A percentile compares a stretch with the other conserved stretches of the same genome.
phyloP scores from a whole-genome alignment of 1,140 invertebrate species.

The Halictus rubicundus region DNA sequence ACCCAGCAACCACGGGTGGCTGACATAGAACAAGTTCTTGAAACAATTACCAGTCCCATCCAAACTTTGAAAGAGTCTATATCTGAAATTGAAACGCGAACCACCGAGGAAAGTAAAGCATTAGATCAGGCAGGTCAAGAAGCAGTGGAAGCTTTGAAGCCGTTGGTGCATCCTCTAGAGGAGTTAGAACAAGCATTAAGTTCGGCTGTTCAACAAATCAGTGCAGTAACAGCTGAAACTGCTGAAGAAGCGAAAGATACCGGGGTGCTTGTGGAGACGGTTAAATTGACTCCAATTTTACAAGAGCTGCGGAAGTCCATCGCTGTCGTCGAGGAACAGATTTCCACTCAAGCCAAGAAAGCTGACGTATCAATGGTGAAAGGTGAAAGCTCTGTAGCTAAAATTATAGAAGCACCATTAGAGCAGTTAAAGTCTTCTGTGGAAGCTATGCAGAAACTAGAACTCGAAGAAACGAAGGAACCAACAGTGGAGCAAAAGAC shows the following conservation, averaged over 20 bases:
- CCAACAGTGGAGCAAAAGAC: background rate
- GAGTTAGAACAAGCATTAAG: slow-evolving; percentile 10
- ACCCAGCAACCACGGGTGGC: background rate
- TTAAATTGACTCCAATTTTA: slow-evolving; percentile 21
- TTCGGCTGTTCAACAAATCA: background rate
- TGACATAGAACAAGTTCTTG: background rate
- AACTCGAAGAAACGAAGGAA: background rate
- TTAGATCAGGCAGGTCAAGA: background rate
- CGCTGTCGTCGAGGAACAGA: slow-evolving; percentile 4
- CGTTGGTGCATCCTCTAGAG: slow-evolving; percentile 29
- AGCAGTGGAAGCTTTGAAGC: slow-evolving; percentile 8
- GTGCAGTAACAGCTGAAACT: background rate
- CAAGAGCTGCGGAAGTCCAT: slow-evolving; percentile 25
- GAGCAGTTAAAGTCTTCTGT: background rate
- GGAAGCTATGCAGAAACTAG: background rate
- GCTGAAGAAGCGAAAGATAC: background rate
- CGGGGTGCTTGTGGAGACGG: background rate
- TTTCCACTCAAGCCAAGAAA: background rate
- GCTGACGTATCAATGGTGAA: background rate
- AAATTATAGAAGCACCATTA: slow-evolving; percentile 7
- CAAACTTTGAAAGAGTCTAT: background rate
- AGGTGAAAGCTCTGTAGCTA: background rate
- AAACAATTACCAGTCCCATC: background rate
- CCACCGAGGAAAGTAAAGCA: background rate
- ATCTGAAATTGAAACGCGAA: background rate